Evolutionary conservation across 2,888 invertebrate genomes (phyloP).

Genomic region (Tetanocera ferruginea): DNA sequence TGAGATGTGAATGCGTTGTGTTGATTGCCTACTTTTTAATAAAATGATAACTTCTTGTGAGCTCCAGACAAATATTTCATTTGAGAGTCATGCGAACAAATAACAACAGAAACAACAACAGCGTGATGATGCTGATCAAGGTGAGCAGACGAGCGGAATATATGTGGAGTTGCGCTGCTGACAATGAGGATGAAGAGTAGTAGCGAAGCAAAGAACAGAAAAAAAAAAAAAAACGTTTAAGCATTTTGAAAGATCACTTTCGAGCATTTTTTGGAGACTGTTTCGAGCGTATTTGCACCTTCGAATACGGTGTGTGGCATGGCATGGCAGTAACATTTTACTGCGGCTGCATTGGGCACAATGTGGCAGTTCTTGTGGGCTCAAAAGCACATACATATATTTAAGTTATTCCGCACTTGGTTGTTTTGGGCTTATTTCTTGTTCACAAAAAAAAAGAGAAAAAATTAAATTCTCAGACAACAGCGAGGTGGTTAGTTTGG

Average conservation of each 20-base stretch:
- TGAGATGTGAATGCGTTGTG: constrained; percentile 66
- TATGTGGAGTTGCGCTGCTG: not conserved
- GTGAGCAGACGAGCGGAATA: not conserved
- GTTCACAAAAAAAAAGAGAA: too few relatives aligned
- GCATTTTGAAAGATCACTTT: constrained; percentile 59
- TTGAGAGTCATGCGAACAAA: constrained; percentile 52
- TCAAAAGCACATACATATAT: not conserved
- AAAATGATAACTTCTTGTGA: constrained; percentile 65
- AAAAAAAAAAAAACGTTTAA: constrained; percentile 20
- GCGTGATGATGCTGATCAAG: not conserved
- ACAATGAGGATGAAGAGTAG: too few relatives aligned
- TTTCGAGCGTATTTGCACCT: constrained; percentile 64
- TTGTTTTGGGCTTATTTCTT: not conserved
- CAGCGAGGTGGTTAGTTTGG: not conserved
- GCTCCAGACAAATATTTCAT: constrained; percentile 67
- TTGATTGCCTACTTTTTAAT: constrained; percentile 65
- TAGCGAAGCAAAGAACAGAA: not conserved
- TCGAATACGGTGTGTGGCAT: constrained; percentile 59
- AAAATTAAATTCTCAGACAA: not conserved
- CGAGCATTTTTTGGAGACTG: constrained; percentile 59
- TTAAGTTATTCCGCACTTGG: not conserved
- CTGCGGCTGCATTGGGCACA: not conserved
- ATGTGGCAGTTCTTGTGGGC: not conserved
- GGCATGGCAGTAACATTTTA: not conserved
- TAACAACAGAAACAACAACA: constrained; percentile 22